A percentile compares a stretch with the other conserved stretches of the same genome.
Evolutionary conservation across 2,113 vertebrate genomes (phyloP).

Genomic region (Gobiocypris rarus): DNA sequence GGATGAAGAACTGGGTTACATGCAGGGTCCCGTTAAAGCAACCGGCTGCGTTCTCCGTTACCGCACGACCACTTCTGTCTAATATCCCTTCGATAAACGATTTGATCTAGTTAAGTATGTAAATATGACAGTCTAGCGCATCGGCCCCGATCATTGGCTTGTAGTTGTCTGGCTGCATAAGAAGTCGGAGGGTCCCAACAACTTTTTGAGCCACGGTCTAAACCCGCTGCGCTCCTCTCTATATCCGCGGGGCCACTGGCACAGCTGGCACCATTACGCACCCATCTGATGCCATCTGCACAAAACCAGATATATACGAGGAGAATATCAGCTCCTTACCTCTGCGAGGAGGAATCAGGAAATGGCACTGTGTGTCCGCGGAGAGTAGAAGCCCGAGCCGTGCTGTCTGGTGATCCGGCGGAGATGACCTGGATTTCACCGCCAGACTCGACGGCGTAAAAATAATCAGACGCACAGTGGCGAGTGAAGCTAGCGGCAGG

Average conservation of each 20-base stretch:
- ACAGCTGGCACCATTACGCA: constrained; percentile 6
- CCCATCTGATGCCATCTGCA: constrained; percentile 5
- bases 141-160: background rate
- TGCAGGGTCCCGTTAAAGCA: background rate
- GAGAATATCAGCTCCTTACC: constrained; percentile 38
- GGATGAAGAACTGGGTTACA: constrained; percentile 30
- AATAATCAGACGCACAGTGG: constrained; percentile 41
- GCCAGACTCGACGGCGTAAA: constrained; percentile 48
- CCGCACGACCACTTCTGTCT: background rate
- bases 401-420: background rate
- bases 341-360: constrained; percentile 28
- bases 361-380: constrained; percentile 3
- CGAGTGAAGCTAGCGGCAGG: constrained; percentile 33
- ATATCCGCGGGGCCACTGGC: background rate
- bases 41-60: constrained; percentile 7
- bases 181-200: constrained; percentile 33
- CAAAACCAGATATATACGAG: background rate
- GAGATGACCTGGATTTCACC: constrained; percentile 54
- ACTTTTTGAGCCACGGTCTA: constrained; percentile 47
- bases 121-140: background rate
- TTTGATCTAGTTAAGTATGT: background rate
- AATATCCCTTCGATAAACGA: background rate
- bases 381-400: constrained; percentile 26
- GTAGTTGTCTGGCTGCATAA: background rate
- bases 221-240: background rate